Conservation (phyloP, 2,113 vertebrate species). For the Pimephales promelas region DNA sequence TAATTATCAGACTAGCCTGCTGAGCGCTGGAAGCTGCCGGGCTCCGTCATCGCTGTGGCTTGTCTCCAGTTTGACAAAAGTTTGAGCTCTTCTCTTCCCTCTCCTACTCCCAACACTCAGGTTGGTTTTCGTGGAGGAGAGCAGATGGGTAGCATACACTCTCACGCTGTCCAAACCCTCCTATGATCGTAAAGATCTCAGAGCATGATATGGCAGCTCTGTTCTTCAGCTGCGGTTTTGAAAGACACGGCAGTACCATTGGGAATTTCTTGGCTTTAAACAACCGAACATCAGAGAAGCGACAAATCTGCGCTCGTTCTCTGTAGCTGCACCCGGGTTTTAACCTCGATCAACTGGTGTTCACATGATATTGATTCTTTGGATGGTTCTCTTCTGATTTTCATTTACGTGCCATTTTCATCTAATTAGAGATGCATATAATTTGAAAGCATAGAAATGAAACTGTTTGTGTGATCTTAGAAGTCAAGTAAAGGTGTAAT, state of each 20-base stretch:
- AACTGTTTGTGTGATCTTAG: constrained; percentile 18
- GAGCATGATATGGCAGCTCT: constrained; percentile 27
- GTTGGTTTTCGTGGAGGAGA: constrained; percentile 21
- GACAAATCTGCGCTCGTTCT: neutral
- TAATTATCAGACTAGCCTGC: constrained; percentile 51
- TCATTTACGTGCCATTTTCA: constrained; percentile 12
- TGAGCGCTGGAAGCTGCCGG: constrained; percentile 35
- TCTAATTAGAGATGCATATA: constrained; percentile 18
- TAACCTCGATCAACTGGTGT: neutral
- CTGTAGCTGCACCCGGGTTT: neutral
- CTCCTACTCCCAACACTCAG: neutral
- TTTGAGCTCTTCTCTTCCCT: constrained; percentile 45
- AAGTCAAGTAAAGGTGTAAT: constrained; percentile 14
- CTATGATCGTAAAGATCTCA: constrained; percentile 32
- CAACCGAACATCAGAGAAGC: constrained; percentile 11
- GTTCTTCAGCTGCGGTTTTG: neutral
- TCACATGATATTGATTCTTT: constrained; percentile 13
- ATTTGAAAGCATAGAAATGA: constrained; percentile 5
- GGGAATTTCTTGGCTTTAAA: constrained; percentile 11
- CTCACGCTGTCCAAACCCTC: constrained; percentile 7
- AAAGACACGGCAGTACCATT: neutral
- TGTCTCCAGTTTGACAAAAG: constrained; percentile 11
- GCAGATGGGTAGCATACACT: neutral
- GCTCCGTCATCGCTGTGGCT: constrained; percentile 28
- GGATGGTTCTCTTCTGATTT: neutral